Evolutionary conservation across 2,113 vertebrate genomes (phyloP), one percentile per base, ranked within the genome.

Genomic region (Pterocles gutturalis): DNA sequence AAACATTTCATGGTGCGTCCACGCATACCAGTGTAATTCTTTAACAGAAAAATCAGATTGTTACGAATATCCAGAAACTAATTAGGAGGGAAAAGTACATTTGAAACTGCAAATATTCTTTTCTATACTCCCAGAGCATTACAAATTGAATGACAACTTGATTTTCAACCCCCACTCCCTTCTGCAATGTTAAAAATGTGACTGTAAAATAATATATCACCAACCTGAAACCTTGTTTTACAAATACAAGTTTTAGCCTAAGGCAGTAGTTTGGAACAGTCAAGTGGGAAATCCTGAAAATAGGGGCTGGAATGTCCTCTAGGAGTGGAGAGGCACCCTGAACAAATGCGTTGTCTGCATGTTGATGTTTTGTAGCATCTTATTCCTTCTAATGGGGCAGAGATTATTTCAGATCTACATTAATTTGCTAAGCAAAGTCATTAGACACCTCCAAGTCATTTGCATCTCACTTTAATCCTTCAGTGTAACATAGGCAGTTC

Each of bases 401-500:
- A 86, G 26, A 66, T 69, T 41, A 57, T 85, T 86, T 83, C 34
- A 85, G 48, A 86, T 73, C 28, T 38, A 43, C 43, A 60, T 49
- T 84, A 84, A 91, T 92, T 97, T 90, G 73, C 54, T 93, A 92
- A 86, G 33, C 10, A 64, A 73, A 53, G 11, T 85, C 72, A 96
- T 96, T 77, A 90, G 70, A n/a, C 43, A 94, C 65, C 72, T 77
- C 88, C 75, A 92, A 91, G 57, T 84, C 29, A 94, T 95, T 96
- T 96, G 54, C 87, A 65, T 72, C 89, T 93, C 94, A 87, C 66
- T 81, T 95, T 84, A 96, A 90, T 91, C 67, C 70, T 97, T 97
- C 82, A 90, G 84, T 18, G 34, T 90, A 73, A 84, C 15, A 7
- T 28, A 96, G 85, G 90, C 80, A 90, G 66, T 94, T 93, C 81